phyloP scores from a whole-genome alignment of 2,797 vertebrate species.

The Onychomys leucogaster region DNA sequence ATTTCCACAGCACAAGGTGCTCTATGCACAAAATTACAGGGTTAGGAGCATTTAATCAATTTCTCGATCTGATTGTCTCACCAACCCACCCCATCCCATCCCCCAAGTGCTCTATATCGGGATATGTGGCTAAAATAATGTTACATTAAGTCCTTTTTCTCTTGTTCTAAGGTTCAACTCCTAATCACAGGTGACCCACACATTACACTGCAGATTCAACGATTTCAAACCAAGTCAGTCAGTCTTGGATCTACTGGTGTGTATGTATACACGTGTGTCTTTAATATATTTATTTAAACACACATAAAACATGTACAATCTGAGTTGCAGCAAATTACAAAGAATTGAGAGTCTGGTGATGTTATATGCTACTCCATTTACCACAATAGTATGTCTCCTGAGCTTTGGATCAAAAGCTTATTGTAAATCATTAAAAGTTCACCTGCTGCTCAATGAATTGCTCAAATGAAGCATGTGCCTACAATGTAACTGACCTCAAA shows the following conservation, averaged over 20 bases:
- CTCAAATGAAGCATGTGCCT: slow-evolving; percentile 77
- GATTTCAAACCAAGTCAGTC: slow-evolving; percentile 79
- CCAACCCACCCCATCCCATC: slow-evolving; percentile 79
- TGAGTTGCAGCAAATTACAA: slow-evolving; percentile 70
- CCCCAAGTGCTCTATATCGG: slow-evolving; percentile 80
- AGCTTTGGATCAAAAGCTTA: slow-evolving; percentile 77
- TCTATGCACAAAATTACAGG: slow-evolving; percentile 84
- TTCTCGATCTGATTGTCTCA: slow-evolving; percentile 82
- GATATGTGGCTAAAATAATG: slow-evolving; percentile 71
- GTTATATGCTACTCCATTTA: slow-evolving; percentile 72
- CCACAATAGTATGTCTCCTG: slow-evolving; percentile 73
- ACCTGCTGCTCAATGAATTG: slow-evolving; percentile 72
- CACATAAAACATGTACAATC: slow-evolving; percentile 79
- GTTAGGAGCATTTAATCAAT: slow-evolving; percentile 83
- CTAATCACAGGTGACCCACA: slow-evolving; percentile 79
- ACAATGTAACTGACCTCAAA: slow-evolving; percentile 64
- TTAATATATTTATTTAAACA: slow-evolving; percentile 82
- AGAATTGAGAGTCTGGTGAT: slow-evolving; percentile 75
- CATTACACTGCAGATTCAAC: slow-evolving; percentile 77
- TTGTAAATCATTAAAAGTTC: slow-evolving; percentile 72
- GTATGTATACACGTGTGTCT: slow-evolving; percentile 80
- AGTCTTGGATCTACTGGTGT: slow-evolving; percentile 74
- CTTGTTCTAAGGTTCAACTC: slow-evolving; percentile 75
- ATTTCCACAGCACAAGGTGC: slow-evolving; percentile 85
- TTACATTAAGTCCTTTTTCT: slow-evolving; percentile 73